phyloP scores from a whole-genome alignment of 1,140 invertebrate species.

The Drosophila prosaltans region DNA sequence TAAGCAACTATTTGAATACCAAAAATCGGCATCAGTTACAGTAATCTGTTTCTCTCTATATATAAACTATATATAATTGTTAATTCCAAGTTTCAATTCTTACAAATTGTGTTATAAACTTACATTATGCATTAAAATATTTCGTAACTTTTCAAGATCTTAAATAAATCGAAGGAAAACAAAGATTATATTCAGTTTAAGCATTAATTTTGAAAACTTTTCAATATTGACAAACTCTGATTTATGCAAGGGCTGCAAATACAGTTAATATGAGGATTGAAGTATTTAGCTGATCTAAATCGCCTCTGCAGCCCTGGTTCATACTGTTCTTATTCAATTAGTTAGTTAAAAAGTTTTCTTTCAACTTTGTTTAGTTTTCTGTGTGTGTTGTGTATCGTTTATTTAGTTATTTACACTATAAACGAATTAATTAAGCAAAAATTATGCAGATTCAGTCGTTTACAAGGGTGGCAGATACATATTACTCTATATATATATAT shows the following conservation, averaged over 20 bases:
- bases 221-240: not conserved
- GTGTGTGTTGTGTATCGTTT: slow-evolving; percentile 1
- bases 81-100: too few species aligned
- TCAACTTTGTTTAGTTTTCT: not conserved
- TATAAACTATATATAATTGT: too few species aligned
- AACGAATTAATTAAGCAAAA: slow-evolving; percentile 13
- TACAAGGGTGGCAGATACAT: slow-evolving; percentile 10
- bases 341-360: slow-evolving; percentile 1
- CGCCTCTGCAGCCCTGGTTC: not conserved
- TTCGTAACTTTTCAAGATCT: too few species aligned
- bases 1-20: too few species aligned
- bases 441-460: slow-evolving; percentile 13
- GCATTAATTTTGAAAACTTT: not conserved
- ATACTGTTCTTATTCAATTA: slow-evolving; percentile 1
- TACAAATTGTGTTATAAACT: too few species aligned
- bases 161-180: too few species aligned
- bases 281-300: not conserved
- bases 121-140: too few species aligned
- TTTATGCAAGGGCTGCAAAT: not conserved
- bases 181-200: too few species aligned
- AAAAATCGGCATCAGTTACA: too few species aligned
- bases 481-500: not conserved
- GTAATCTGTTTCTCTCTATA: too few species aligned
- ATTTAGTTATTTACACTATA: slow-evolving; percentile 14
- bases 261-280: too few species aligned